Evolutionary conservation across 2,797 vertebrate genomes (phyloP).

Genomic region (Melanogrammus aeglefinus): DNA sequence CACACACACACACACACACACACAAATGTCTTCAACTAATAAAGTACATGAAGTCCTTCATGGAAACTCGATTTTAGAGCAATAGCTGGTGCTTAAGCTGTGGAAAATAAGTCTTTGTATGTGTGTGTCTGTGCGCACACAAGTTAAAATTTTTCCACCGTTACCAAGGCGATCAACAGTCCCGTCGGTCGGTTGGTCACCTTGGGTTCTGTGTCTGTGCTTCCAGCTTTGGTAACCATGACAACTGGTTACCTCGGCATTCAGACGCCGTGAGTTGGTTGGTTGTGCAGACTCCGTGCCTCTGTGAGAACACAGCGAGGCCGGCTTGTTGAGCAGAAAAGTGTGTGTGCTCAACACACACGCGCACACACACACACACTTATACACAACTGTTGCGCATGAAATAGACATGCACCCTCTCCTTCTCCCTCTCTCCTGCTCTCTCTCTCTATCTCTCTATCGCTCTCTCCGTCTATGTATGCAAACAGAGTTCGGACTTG

Average conservation of each 20-base stretch:
- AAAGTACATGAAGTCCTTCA: no score
- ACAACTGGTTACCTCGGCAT: not conserved
- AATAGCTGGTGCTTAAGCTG: no score
- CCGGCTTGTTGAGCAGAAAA: no score
- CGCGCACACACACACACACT: not conserved
- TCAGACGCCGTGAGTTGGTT: not conserved
- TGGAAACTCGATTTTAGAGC: no score
- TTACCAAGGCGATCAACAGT: not conserved
- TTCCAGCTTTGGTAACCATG: not conserved
- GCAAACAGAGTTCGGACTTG: slow-evolving; percentile 48
- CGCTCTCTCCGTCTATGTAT: slow-evolving; percentile 36
- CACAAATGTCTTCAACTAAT: not conserved
- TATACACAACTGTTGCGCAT: not conserved
- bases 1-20: not conserved
- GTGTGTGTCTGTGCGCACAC: not conserved
- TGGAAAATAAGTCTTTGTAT: no score
- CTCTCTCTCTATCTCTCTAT: slow-evolving; percentile 20
- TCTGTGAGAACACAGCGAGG: not conserved
- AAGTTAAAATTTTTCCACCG: no score
- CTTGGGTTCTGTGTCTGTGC: not conserved
- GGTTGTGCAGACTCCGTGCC: not conserved
- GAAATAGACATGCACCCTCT: slow-evolving; percentile 9
- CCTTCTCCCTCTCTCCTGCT: slow-evolving; percentile 16
- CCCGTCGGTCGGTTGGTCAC: not conserved
- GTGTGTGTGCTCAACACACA: not conserved